These are phyloP conservation scores for Schlechtendalia chinensis DNA, from an alignment of 1,140 invertebrate species.

Conservation along the genomic window DNA sequence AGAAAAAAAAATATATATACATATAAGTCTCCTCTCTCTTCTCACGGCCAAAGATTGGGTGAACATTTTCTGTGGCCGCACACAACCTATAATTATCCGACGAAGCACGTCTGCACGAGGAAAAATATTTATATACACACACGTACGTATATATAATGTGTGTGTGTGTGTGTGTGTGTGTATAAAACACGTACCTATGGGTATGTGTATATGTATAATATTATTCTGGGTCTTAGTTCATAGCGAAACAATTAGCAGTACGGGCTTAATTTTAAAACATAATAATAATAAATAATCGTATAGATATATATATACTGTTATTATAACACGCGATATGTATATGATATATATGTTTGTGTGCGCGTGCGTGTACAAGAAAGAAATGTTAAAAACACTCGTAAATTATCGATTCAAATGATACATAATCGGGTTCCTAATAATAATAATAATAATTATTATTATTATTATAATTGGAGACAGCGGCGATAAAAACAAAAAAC, in stretches of 20 bases:
- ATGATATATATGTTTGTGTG: too few relatives aligned
- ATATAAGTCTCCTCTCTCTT: constrained; percentile 46
- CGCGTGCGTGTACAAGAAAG: background rate
- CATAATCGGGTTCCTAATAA: background rate
- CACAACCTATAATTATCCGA: constrained; percentile 48
- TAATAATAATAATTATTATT: too few relatives aligned
- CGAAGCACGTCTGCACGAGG: constrained; percentile 46
- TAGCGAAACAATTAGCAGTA: constrained; percentile 47
- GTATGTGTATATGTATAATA: background rate
- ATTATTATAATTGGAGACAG: constrained; percentile 35
- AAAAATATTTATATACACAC: constrained; percentile 19
- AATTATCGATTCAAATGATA: background rate
- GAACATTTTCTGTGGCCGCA: constrained; percentile 46
- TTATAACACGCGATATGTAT: constrained; percentile 3
- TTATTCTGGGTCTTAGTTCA: constrained; percentile 39
- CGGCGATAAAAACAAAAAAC: background rate
- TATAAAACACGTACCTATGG: background rate
- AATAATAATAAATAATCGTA: constrained; percentile 24
- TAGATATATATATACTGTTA: constrained; percentile 31
- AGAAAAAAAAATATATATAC: background rate
- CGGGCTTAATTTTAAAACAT: constrained; percentile 36
- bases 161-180: background rate
- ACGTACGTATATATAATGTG: background rate
- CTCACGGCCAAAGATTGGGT: constrained; percentile 50
- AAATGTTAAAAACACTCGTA: constrained; percentile 3